phyloP scores from a whole-genome alignment of 1,140 invertebrate species.

The Hycleus cichorii region DNA sequence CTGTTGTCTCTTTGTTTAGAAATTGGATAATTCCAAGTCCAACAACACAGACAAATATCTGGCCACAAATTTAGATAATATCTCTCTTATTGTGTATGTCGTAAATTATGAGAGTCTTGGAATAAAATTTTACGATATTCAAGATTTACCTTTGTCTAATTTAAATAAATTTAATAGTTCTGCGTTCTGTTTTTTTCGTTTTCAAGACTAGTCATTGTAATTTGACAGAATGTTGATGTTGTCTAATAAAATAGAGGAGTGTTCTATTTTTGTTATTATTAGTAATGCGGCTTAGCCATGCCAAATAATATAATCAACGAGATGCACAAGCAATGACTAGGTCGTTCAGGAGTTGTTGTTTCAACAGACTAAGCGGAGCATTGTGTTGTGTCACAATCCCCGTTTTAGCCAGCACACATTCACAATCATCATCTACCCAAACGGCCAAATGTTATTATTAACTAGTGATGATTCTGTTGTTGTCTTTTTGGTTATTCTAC shows the following conservation, averaged over 20 bases:
- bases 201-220: no score
- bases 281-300: slow-evolving; percentile 14
- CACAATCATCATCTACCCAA: slow-evolving; percentile 8
- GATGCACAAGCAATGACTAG: slow-evolving; percentile 17
- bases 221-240: no score
- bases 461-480: neutral
- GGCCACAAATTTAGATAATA: slow-evolving; percentile 7
- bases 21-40: slow-evolving; percentile 10
- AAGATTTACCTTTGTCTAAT: no score
- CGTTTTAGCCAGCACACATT: neutral
- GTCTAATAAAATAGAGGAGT: neutral
- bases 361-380: slow-evolving; percentile 16
- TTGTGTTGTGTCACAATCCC: neutral
- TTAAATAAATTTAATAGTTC: no score
- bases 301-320: slow-evolving; percentile 15
- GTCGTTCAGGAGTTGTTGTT: slow-evolving; percentile 3
- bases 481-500: neutral
- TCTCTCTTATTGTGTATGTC: neutral
- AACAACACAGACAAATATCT: slow-evolving; percentile 3
- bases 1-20: neutral
- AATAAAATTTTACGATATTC: no score
- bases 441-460: neutral
- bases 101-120: no score
- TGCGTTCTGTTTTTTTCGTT: no score
- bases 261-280: slow-evolving; percentile 17